Evolutionary conservation across 2,888 invertebrate genomes (phyloP), one percentile per base, ranked within the genome.

Genomic region (Listrodromus nycthemerus): DNA sequence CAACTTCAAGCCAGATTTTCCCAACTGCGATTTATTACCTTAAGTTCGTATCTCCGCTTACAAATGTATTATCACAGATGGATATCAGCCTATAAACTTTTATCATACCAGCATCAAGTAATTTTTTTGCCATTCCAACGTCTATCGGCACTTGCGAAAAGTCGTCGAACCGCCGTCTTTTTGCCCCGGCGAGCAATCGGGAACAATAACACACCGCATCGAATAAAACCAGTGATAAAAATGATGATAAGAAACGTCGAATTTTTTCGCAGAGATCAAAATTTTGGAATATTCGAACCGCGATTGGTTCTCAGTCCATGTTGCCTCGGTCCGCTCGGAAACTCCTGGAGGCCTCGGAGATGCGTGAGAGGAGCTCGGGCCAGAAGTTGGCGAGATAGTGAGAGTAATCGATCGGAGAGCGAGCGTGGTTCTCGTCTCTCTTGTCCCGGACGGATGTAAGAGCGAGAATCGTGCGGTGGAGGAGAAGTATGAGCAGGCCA

Each of bases 391-490:
- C 41, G 45, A 27, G 73, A 33, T 45, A 16, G 41, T 45, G 70
- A 61, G 73, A 61, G 74, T 83, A 83, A 84, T 84, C 84, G 84
- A 84, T 84, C 84, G 84, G 74, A 50, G 30, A n/a, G 21, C 30
- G 70, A 7, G 50, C 76, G 52, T 63, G 77, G 58, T 67, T 76
- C 75, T 52, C 79, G 63, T 84, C 75, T 74, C 80, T 80, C 76
- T 76, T 73, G 80, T 73, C 70, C 71, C 61, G 75, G 65, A 84
- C 71, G 66, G 79, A 82, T 75, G 66, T 67, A 79, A 79, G 84
- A 80, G 77, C 74, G 80, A 63, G 82, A 84, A 84, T 78, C 65
- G 71, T 82, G 82, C 79, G 84, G 77, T 66, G 71, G 79, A 63
- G 30, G 61, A 63, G 61, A 79, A 79, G 83, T 75, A 76, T 70